Percentiles rank a stretch among this genome's conserved stretches.
Evolutionary conservation across 2,888 invertebrate genomes (phyloP).

Genomic region (Oscheius myriophilus): DNA sequence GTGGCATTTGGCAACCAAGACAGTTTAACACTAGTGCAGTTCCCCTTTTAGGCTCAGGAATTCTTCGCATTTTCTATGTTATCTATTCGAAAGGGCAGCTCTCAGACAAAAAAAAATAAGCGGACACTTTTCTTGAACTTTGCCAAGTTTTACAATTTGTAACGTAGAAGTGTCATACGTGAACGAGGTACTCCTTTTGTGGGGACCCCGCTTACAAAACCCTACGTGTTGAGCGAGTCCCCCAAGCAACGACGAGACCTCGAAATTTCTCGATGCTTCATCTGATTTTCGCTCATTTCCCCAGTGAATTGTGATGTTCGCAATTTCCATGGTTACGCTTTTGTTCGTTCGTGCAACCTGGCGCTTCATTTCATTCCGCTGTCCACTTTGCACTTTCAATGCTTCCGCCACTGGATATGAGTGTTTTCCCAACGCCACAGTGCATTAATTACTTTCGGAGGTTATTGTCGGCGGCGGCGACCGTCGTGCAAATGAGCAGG

Average conservation of each 20-base stretch:
- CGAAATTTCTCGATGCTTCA: too few species aligned
- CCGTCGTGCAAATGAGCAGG: constrained; percentile 24
- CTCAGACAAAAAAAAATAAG: too few species aligned
- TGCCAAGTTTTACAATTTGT: too few species aligned
- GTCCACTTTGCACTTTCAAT: not conserved
- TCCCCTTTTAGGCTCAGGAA: too few species aligned
- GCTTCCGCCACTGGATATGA: not conserved
- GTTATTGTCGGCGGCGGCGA: not conserved
- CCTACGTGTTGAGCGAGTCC: not conserved
- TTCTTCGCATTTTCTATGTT: too few species aligned
- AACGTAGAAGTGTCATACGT: too few species aligned
- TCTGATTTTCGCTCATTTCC: too few species aligned
- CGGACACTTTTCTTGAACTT: too few species aligned
- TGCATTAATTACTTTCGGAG: constrained; percentile 4
- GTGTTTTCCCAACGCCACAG: not conserved
- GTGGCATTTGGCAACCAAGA: too few species aligned
- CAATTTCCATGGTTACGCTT: constrained; percentile 1
- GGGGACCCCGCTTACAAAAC: not conserved
- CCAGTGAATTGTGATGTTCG: not conserved
- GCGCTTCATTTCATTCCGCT: not conserved
- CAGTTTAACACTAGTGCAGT: too few species aligned
- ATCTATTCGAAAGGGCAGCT: too few species aligned
- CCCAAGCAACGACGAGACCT: too few species aligned
- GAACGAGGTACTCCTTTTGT: not conserved
- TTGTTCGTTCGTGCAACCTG: not conserved